A percentile compares a stretch with the other conserved stretches of the same genome.
Evolutionary conservation across 2,888 invertebrate genomes (phyloP).

Genomic region (Latrodectus elegans): DNA sequence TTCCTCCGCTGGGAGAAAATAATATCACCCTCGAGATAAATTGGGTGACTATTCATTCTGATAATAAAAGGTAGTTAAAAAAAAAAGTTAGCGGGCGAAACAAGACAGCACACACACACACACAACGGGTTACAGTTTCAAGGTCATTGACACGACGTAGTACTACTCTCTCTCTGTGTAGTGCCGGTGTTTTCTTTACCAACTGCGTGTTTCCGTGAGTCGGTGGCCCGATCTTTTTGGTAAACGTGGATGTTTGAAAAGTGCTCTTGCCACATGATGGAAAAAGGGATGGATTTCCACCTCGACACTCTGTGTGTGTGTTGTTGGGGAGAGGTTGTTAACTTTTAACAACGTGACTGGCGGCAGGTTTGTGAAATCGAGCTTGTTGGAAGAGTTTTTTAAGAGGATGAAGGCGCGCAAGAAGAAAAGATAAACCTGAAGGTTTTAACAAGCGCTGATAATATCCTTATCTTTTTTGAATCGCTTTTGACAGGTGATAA

Average conservation of each 20-base stretch:
- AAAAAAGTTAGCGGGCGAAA: constrained; percentile 40
- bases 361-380: not conserved
- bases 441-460: too few species aligned
- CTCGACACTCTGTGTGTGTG: constrained; percentile 2
- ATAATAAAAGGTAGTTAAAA: constrained; percentile 8
- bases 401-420: too few species aligned
- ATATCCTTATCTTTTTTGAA: too few species aligned
- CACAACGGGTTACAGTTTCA: constrained; percentile 50
- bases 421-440: too few species aligned
- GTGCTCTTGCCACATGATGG: not conserved
- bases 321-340: constrained; percentile 30
- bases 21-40: not conserved
- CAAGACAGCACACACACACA: constrained; percentile 7
- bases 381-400: not conserved
- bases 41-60: constrained; percentile 15
- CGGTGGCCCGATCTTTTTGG: not conserved
- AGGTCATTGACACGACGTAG: constrained; percentile 58
- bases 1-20: constrained; percentile 4
- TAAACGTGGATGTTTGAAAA: constrained; percentile 12
- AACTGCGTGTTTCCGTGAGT: constrained; percentile 38
- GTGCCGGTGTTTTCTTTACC: constrained; percentile 13
- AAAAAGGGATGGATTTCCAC: constrained; percentile 27
- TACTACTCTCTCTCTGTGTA: not conserved
- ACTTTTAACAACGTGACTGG: constrained; percentile 22
- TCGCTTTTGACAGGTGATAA: too few species aligned